Evolutionary conservation across 1,140 invertebrate genomes (phyloP), one percentile per base, ranked within the genome.

Genomic region (Zophobas atratus): DNA sequence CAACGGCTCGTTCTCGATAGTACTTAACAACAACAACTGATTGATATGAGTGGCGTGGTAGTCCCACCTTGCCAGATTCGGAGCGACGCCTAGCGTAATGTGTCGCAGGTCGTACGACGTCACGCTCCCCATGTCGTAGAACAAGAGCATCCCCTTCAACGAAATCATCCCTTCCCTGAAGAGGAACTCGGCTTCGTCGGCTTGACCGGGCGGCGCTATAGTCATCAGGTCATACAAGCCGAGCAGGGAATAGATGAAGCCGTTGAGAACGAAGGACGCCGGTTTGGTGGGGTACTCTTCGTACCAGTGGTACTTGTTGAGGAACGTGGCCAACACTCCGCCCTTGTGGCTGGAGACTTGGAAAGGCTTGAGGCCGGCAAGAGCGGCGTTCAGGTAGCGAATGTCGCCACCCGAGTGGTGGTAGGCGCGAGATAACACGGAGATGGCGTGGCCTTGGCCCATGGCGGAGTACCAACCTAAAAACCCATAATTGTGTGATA

Each of bases 1-100:
- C 76, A 98, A 88, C 1, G 94, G 91, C 84, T 97, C 94, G 60
- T 92, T 92, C 80, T 98, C 95, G 51, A 99, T 92, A 0, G 96
- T 96, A 63, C 93, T 93, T 32, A 99, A 88, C 53, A 98, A 90
- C 70, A 99, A 91, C 38, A 99, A 89, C 84, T 99, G 97, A 89
- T 98, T 99, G 34, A 99, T 94, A 86, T 99, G 98, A 6, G 98
- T 98, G 2, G 97, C 96, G 88, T 99, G 98, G 86, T 99, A 99
- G 86, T 99, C 98, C 96, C 98, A 99, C 78, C 94, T 87, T 8
- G 94, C 94, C 73, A 96, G 89, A 88, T 99, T 99, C 0, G 98
- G 98, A 38, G 97, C 93, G 6, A 93, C 91, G 35, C 94, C 94
- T 20, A 98, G 86, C 0, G 94, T 96, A 82, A 99, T 92, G 87